A percentile compares a stretch with the other conserved stretches of the same genome.
Evolutionary conservation across 2,113 vertebrate genomes (phyloP).

Genomic region (Cranoglanis bouderius): DNA sequence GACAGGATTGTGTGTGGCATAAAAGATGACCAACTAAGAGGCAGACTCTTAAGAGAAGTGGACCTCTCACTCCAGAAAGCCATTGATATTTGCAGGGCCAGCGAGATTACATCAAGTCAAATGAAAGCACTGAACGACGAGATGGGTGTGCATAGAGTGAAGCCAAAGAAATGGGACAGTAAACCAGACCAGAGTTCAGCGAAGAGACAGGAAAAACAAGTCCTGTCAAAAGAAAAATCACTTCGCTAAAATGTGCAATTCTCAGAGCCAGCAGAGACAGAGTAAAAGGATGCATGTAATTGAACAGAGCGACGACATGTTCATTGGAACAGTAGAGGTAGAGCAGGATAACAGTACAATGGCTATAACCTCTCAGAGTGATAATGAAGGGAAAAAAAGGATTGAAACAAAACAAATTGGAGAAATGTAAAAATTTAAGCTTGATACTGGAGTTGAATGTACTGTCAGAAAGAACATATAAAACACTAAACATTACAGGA

Average conservation of each 20-base stretch:
- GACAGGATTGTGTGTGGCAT: background rate
- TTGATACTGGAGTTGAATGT: background rate
- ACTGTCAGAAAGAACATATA: background rate
- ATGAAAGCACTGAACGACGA: background rate
- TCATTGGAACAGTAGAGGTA: background rate
- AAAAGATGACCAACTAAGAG: background rate
- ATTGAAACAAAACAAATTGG: background rate
- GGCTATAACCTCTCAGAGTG: too few relatives aligned
- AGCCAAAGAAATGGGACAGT: background rate
- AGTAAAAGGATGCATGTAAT: too few relatives aligned
- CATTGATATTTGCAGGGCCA: too few relatives aligned
- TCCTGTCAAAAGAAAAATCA: too few relatives aligned
- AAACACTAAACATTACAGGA: background rate
- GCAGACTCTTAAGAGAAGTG: too few relatives aligned
- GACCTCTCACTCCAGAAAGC: too few relatives aligned
- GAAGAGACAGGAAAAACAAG: too few relatives aligned
- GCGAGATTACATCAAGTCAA: background rate
- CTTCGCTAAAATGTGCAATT: too few relatives aligned
- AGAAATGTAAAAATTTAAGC: background rate
- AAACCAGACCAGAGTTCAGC: background rate
- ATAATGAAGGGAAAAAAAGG: background rate
- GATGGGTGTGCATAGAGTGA: background rate
- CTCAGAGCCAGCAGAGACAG: too few relatives aligned
- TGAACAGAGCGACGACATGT: too few relatives aligned
- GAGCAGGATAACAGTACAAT: background rate